phyloP scores from a whole-genome alignment of 1,140 invertebrate species.

The Chionoecetes opilio region DNA sequence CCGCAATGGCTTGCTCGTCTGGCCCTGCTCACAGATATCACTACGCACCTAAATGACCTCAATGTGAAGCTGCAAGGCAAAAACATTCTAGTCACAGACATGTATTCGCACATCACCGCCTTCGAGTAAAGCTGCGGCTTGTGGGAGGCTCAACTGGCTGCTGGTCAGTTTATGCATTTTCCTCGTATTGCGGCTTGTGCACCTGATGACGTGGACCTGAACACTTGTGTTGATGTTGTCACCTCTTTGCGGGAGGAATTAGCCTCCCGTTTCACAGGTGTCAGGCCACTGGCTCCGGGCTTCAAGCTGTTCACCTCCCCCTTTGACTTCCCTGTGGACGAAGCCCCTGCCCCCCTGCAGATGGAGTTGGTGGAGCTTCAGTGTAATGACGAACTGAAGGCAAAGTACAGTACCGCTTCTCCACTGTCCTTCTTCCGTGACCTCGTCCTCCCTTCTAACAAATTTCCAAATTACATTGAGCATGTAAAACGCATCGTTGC shows the following conservation, averaged over 20 bases:
- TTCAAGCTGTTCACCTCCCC: too few species aligned
- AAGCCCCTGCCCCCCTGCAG: too few species aligned
- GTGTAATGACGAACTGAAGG: too few species aligned
- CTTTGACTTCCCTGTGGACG: too few species aligned
- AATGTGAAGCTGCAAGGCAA: slow-evolving; percentile 70
- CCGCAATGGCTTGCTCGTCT: not conserved
- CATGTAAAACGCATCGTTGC: too few species aligned
- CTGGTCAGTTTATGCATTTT: not conserved
- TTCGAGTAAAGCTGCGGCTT: slow-evolving; percentile 35
- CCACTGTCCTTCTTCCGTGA: too few species aligned
- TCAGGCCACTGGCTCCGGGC: too few species aligned
- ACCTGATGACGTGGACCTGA: not conserved
- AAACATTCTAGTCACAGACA: slow-evolving; percentile 54
- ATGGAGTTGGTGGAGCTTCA: too few species aligned
- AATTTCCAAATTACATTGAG: too few species aligned
- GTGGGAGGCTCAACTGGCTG: not conserved
- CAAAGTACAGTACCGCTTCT: too few species aligned
- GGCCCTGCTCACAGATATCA: not conserved
- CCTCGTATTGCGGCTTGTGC: not conserved
- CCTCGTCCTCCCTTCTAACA: too few species aligned
- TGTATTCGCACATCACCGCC: slow-evolving; percentile 33
- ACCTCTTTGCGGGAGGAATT: not conserved
- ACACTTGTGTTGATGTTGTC: not conserved
- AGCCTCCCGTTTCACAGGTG: not conserved
- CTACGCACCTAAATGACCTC: slow-evolving; percentile 56